These are phyloP conservation scores for Enoplolaimus lenunculus DNA, from an alignment of 2,888 invertebrate species.

Conservation along the genomic window DNA sequence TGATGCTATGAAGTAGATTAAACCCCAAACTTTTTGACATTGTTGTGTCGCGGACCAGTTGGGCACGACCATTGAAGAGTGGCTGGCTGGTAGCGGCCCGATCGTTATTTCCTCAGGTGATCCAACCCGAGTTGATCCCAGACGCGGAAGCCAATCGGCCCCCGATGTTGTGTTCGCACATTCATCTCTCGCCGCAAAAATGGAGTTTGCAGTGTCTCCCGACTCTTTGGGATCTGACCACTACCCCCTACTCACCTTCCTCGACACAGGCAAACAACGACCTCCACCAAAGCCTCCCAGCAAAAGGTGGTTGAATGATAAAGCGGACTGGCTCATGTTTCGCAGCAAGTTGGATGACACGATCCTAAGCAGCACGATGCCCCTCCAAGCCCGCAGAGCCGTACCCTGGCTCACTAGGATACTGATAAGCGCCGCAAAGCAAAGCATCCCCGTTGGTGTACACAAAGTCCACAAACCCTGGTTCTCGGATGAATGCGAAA, in stretches of 20 bases:
- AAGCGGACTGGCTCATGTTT: not conserved
- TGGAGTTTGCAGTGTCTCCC: not conserved
- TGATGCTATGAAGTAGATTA: too few relatives aligned
- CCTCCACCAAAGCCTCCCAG: too few relatives aligned
- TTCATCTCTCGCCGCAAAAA: not conserved
- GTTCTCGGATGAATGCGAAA: conserved; percentile 3
- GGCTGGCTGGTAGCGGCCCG: not conserved
- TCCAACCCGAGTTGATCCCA: not conserved
- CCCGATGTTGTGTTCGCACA: conserved; percentile 3
- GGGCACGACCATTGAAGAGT: not conserved
- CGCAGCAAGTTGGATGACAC: not conserved
- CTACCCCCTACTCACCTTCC: not conserved
- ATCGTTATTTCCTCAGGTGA: not conserved
- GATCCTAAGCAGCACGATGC: not conserved
- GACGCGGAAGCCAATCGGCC: not conserved
- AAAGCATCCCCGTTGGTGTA: not conserved
- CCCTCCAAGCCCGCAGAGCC: not conserved
- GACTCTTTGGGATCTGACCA: not conserved
- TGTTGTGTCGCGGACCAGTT: not conserved
- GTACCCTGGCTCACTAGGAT: not conserved
- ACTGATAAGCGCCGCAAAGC: not conserved
- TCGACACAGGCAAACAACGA: not conserved
- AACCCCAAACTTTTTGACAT: too few relatives aligned
- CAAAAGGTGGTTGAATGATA: not conserved
- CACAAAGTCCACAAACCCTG: not conserved